Conservation (phyloP, 1,140 invertebrate species). For the Atta texana region DNA sequence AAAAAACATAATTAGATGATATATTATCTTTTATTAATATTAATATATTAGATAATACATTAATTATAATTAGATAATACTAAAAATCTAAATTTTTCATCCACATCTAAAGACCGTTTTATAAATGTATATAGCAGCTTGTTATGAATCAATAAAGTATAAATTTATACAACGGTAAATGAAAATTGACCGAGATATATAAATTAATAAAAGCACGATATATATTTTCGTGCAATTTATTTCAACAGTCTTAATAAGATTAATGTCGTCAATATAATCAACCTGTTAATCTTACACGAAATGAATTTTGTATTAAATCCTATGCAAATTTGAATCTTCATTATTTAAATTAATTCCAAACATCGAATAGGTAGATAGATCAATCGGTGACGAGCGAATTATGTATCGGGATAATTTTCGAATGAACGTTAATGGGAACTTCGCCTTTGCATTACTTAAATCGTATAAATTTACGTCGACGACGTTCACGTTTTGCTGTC, state of each 20-base stretch:
- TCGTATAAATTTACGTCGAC: slow-evolving; percentile 16
- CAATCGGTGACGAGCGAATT: not conserved
- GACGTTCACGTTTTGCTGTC: slow-evolving; percentile 13
- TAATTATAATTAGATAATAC: no score
- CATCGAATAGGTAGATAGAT: not conserved
- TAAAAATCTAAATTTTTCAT: not conserved
- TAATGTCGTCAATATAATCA: not conserved
- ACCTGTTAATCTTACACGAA: not conserved
- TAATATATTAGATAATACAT: no score
- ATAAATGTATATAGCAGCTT: not conserved
- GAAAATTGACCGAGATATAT: no score
- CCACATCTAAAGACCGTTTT: not conserved
- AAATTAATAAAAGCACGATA: not conserved
- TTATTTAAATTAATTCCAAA: not conserved
- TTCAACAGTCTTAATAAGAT: not conserved
- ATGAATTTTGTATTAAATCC: not conserved
- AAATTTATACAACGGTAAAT: not conserved
- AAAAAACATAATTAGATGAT: not conserved
- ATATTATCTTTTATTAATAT: no score
- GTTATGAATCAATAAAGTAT: not conserved
- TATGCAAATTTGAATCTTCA: not conserved
- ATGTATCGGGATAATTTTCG: not conserved
- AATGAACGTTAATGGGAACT: not conserved
- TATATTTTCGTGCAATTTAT: not conserved
- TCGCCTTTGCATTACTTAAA: slow-evolving; percentile 13